phyloP scores from a whole-genome alignment of 2,888 invertebrate species.

The Villa cingulata region DNA sequence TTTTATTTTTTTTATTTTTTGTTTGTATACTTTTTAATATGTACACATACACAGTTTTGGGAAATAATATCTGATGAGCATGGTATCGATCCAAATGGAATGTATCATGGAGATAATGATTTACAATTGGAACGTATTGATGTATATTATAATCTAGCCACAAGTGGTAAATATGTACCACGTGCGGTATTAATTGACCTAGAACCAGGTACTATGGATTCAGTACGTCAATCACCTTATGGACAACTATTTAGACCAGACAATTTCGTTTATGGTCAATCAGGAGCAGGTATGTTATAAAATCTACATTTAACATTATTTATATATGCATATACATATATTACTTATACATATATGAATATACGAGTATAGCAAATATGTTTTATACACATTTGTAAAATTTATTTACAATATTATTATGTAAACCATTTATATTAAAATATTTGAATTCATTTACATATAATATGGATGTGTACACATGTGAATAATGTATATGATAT shows the following conservation, averaged over 20 bases:
- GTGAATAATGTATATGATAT: too few relatives aligned
- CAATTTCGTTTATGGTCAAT: slow-evolving; percentile 71
- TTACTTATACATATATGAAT: too few relatives aligned
- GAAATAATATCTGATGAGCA: slow-evolving; percentile 74
- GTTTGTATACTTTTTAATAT: too few relatives aligned
- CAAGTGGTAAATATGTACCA: slow-evolving; percentile 62
- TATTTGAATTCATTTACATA: too few relatives aligned
- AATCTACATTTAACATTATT: too few relatives aligned
- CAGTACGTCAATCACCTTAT: slow-evolving; percentile 63
- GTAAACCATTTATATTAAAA: too few relatives aligned
- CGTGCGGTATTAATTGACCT: slow-evolving; percentile 74
- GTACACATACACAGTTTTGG: slow-evolving; percentile 43
- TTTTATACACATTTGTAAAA: too few relatives aligned
- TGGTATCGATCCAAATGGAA: slow-evolving; percentile 60
- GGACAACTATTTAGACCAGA: slow-evolving; percentile 75
- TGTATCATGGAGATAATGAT: slow-evolving; percentile 57
- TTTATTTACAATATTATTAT: too few relatives aligned
- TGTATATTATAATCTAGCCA: slow-evolving; percentile 69
- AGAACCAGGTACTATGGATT: slow-evolving; percentile 84
- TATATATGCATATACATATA: too few relatives aligned
- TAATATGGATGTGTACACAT: too few relatives aligned
- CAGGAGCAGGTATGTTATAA: slow-evolving; percentile 51
- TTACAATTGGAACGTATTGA: slow-evolving; percentile 64
- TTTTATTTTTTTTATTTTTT: too few relatives aligned
- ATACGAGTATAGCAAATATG: too few relatives aligned